phyloP scores from a whole-genome alignment of 2,888 invertebrate species.

The Pecten maximus region DNA sequence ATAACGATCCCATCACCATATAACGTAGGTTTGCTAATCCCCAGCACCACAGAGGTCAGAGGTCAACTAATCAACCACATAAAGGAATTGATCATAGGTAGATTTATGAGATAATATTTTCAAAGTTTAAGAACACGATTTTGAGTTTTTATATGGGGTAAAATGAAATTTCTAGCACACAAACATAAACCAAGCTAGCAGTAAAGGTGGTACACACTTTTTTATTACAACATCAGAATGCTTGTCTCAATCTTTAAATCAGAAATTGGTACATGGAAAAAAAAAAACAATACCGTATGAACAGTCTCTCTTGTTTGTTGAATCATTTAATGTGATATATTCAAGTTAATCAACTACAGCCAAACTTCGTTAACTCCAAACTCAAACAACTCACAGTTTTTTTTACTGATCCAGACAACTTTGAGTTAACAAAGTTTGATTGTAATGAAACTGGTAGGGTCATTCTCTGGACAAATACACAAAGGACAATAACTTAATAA shows the following conservation, averaged over 20 bases:
- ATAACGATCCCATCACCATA: conserved; percentile 48
- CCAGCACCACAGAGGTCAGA: conserved; percentile 5
- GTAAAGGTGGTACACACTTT: background rate
- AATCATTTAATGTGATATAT: too few relatives aligned
- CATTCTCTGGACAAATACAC: background rate
- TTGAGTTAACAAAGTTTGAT: too few relatives aligned
- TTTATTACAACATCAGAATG: background rate
- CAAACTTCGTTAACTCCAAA: too few relatives aligned
- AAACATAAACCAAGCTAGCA: background rate
- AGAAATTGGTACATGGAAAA: too few relatives aligned
- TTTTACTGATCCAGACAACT: too few relatives aligned
- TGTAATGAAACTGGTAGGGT: too few relatives aligned
- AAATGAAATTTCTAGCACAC: background rate
- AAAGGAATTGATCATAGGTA: background rate
- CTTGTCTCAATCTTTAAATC: too few relatives aligned
- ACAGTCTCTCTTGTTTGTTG: too few relatives aligned
- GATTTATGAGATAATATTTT: background rate
- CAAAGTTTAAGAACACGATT: background rate
- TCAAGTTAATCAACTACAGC: too few relatives aligned
- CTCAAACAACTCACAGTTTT: too few relatives aligned
- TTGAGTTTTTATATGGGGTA: background rate
- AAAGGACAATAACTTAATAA: conserved; percentile 13
- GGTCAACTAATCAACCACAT: background rate
- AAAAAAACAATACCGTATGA: too few relatives aligned
- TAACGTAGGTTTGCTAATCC: background rate